Evolutionary conservation across 2,888 invertebrate species (phyloP), one percentile per base, ranked within the genome.

Genomic region (Idaea biselata): DNA sequence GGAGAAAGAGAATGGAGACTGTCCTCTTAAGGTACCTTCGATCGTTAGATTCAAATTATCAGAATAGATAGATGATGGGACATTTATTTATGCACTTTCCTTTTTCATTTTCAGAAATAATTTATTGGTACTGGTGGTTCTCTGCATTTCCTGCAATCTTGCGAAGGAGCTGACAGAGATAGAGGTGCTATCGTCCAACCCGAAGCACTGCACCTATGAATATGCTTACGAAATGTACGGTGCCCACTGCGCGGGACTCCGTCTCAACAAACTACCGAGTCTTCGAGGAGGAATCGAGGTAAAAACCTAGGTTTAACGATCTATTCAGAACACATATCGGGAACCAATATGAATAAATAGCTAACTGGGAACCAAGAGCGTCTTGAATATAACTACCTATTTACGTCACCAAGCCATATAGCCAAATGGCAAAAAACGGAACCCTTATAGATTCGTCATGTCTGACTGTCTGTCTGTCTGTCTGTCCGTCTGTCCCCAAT

Each of bases 241-340:
- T 1, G 94, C 93, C 0, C 86, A 91, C 67, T 94, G 94, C 78
- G 86, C 82, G 4, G 87, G 90, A 0, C 83, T 93, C 18, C 86
- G 88, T 25, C 83, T 94, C 3, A 72, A 73, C 18, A 86, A 88
- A 60, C 86, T 94, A 68, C 94, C 94, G 0, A 84, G 72, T 66
- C 80, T 94, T 53, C 92, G 87, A 71, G 77, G 86, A 16, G 88
- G 92, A 58, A 93, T 94, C 70, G 93, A 94, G 93, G 94, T 94
- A 68, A 64, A 14, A 14, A 44, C 44, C 44, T 8, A 44, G 14
- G 14, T 11, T 14, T 7, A 8, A 44, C 0, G 44, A 71, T 73
- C 60, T 55, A 59, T 58, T 69, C 25, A 25, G 25, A 25, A 25
- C 25, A 25, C 25, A 25, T 25, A 3, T 25, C 5, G 25, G 25